Evolutionary conservation across 1,140 invertebrate genomes (phyloP).

Genomic region (Papilio machaon): DNA sequence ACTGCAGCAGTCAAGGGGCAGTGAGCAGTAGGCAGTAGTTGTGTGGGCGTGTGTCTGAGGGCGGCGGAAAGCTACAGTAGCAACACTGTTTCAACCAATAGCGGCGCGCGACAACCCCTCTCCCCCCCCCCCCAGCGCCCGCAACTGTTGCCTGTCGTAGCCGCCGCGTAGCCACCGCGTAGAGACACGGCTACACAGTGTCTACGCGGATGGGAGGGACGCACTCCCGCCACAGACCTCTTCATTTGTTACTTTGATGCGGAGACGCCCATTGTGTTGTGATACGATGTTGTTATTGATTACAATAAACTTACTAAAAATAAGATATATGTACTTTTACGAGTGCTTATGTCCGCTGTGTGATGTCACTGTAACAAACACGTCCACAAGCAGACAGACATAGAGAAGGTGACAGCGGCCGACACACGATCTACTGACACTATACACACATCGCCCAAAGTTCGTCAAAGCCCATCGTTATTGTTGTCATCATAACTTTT

Average conservation of each 20-base stretch:
- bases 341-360: background rate
- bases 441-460: background rate
- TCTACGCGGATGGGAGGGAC: background rate
- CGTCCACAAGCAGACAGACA: background rate
- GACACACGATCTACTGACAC: background rate
- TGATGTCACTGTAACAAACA: background rate
- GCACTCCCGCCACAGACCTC: background rate
- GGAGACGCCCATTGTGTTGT: constrained; percentile 6
- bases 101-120: background rate
- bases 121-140: background rate
- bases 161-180: background rate
- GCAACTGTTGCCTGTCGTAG: constrained; percentile 9
- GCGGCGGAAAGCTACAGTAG: background rate
- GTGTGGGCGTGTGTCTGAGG: constrained; percentile 10
- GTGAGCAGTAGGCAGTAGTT: background rate
- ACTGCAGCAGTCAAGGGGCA: background rate
- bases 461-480: too few relatives aligned
- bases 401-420: background rate
- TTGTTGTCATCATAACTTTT: too few relatives aligned
- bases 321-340: background rate
- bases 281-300: background rate
- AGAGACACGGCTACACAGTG: background rate
- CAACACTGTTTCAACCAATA: constrained; percentile 24
- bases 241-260: background rate
- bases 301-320: background rate